Conservation (phyloP, 1,140 invertebrate genomes). For the Archivesica marissinica region DNA sequence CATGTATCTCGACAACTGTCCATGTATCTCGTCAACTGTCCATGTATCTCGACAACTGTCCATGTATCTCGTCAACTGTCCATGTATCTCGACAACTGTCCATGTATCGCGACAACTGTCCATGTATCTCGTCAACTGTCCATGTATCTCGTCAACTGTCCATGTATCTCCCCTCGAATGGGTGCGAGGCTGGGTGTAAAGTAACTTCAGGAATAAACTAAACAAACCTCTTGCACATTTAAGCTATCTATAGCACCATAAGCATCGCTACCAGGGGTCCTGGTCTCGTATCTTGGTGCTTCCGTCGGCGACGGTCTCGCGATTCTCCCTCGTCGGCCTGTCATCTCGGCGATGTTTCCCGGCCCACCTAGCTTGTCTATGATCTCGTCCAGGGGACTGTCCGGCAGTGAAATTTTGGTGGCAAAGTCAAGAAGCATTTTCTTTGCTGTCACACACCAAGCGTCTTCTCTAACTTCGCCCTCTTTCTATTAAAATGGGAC, state of each 20-base stretch:
- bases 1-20: too few relatives aligned
- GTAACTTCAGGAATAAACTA: neutral
- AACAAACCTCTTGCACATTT: conserved; percentile 80
- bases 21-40: too few relatives aligned
- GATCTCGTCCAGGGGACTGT: conserved; percentile 80
- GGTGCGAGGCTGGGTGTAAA: too few relatives aligned
- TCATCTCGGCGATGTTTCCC: conserved; percentile 78
- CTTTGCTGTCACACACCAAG: conserved; percentile 79
- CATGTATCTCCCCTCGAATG: too few relatives aligned
- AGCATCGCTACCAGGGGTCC: conserved; percentile 68
- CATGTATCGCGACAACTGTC: too few relatives aligned
- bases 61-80: too few relatives aligned
- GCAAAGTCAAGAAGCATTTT: conserved; percentile 77
- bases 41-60: too few relatives aligned
- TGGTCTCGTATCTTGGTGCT: conserved; percentile 73
- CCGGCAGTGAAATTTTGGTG: conserved; percentile 76
- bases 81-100: too few relatives aligned
- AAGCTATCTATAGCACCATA: conserved; percentile 76
- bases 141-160: too few relatives aligned
- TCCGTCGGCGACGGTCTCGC: conserved; percentile 65
- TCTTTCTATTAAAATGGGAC: conserved; percentile 57
- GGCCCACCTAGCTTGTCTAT: conserved; percentile 79
- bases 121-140: too few relatives aligned
- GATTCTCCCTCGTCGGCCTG: conserved; percentile 77
- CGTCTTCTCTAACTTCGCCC: conserved; percentile 66